phyloP scores from a whole-genome alignment of 2,113 vertebrate species.

The Uropsilus gracilis region DNA sequence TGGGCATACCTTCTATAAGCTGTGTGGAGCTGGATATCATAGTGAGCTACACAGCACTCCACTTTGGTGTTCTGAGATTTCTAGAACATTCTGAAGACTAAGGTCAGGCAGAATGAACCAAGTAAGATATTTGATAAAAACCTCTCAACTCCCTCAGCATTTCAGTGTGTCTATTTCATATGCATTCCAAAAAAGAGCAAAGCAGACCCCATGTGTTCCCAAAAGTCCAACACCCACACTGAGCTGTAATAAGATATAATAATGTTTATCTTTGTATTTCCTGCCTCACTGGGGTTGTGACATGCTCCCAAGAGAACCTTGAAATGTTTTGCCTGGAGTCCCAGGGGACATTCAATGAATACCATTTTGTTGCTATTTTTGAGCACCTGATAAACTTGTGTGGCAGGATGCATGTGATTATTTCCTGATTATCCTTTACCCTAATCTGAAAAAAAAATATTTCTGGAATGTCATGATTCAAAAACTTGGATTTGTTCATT shows the following conservation, averaged over 20 bases:
- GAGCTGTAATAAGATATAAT: no score
- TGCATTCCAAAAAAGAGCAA: not conserved
- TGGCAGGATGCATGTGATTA: not conserved
- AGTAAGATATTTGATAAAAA: not conserved
- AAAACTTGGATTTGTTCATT: not conserved
- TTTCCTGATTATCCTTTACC: slow-evolving; percentile 20
- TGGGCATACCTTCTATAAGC: not conserved
- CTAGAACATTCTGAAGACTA: not conserved
- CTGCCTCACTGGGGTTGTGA: not conserved
- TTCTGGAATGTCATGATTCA: not conserved
- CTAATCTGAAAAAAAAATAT: not conserved
- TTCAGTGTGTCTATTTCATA: not conserved
- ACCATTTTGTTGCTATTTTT: not conserved
- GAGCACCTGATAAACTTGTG: not conserved
- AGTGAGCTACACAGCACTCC: not conserved
- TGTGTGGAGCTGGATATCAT: not conserved
- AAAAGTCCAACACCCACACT: not conserved
- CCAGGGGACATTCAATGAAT: not conserved
- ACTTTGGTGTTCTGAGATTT: not conserved
- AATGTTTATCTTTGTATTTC: no score
- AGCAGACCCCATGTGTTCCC: not conserved
- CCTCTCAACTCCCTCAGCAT: not conserved
- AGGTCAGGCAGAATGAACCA: not conserved
- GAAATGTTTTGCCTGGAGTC: not conserved
- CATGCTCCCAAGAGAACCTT: not conserved